Evolutionary conservation across 1,140 invertebrate genomes (phyloP).

Genomic region (Drosophila miranda): DNA sequence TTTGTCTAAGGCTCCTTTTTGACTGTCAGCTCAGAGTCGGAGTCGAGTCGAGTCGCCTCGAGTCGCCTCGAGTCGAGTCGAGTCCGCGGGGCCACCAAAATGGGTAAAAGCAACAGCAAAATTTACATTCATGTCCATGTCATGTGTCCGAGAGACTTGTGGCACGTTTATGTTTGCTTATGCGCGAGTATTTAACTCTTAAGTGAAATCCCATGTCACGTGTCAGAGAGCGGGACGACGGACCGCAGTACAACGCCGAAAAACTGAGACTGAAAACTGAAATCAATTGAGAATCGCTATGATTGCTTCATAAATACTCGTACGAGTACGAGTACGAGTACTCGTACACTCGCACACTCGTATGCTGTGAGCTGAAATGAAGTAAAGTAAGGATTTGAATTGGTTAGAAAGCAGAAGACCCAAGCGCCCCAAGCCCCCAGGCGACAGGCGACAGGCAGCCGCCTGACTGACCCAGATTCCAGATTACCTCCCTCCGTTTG

Average conservation of each 20-base stretch:
- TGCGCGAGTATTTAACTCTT: slow-evolving; percentile 71
- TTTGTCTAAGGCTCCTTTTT: slow-evolving; percentile 67
- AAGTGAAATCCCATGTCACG: slow-evolving; percentile 80
- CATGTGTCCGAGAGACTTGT: slow-evolving; percentile 68
- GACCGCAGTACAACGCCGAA: slow-evolving; percentile 24
- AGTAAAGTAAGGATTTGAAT: slow-evolving; percentile 16
- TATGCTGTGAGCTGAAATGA: slow-evolving; percentile 45
- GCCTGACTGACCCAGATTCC: slow-evolving; percentile 61
- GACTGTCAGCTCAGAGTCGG: slow-evolving; percentile 65
- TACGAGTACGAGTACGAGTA: slow-evolving; percentile 32
- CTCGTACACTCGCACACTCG: slow-evolving; percentile 39
- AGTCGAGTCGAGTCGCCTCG: neutral
- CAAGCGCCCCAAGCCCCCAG: slow-evolving; percentile 37
- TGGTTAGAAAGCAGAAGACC: slow-evolving; percentile 73
- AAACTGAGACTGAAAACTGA: slow-evolving; percentile 42
- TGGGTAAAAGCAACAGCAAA: slow-evolving; percentile 14
- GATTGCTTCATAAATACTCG: slow-evolving; percentile 58
- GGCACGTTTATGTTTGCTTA: slow-evolving; percentile 77
- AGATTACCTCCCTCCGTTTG: slow-evolving; percentile 14
- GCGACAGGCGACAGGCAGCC: slow-evolving; percentile 37
- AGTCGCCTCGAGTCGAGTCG: too few relatives aligned
- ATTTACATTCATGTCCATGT: slow-evolving; percentile 59
- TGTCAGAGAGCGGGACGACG: slow-evolving; percentile 53
- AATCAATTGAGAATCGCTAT: slow-evolving; percentile 72
- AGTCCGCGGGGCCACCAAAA: too few relatives aligned